Percentiles rank a stretch among this genome's conserved stretches.
phyloP scores from a whole-genome alignment of 2,888 invertebrate genomes.

The Habroteleia sp. region DNA sequence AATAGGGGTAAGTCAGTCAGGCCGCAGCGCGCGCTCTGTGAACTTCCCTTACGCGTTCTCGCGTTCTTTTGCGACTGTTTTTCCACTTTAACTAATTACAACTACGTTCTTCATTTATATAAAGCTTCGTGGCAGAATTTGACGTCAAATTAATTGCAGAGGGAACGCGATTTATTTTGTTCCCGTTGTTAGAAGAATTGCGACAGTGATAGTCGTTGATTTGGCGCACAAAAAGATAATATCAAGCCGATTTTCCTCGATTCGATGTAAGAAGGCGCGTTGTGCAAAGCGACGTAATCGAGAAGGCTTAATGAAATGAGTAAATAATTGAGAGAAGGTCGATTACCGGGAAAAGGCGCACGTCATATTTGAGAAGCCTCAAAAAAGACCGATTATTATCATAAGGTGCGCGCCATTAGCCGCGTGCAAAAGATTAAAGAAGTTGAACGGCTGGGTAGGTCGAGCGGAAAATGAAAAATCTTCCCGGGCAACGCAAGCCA shows the following conservation, averaged over 20 bases:
- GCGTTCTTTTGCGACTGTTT: constrained; percentile 56
- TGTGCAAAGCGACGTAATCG: neutral
- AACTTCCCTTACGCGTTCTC: constrained; percentile 77
- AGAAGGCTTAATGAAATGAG: neutral
- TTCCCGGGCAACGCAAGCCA: constrained; percentile 52
- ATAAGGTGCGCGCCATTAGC: constrained; percentile 65
- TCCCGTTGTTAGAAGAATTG: no score
- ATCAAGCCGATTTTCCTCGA: neutral
- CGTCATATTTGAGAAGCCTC: constrained; percentile 25
- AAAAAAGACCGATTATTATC: constrained; percentile 47
- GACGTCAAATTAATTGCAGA: neutral
- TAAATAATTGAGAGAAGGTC: constrained; percentile 8
- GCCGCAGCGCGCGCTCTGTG: constrained; percentile 81
- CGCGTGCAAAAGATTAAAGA: constrained; percentile 47
- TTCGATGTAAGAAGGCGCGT: neutral
- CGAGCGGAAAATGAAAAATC: constrained; percentile 65
- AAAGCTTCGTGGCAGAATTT: neutral
- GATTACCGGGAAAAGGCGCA: constrained; percentile 5
- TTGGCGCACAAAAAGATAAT: no score
- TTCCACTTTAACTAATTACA: constrained; percentile 19
- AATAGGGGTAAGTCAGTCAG: constrained; percentile 80
- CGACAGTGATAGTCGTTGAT: no score
- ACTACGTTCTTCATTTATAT: neutral
- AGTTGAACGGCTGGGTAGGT: constrained; percentile 41
- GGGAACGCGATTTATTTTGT: no score